A percentile compares a stretch with the other conserved stretches of the same genome.
These are phyloP conservation scores for Carduelis carduelis DNA, from an alignment of 2,797 vertebrate species.

Conservation along the genomic window DNA sequence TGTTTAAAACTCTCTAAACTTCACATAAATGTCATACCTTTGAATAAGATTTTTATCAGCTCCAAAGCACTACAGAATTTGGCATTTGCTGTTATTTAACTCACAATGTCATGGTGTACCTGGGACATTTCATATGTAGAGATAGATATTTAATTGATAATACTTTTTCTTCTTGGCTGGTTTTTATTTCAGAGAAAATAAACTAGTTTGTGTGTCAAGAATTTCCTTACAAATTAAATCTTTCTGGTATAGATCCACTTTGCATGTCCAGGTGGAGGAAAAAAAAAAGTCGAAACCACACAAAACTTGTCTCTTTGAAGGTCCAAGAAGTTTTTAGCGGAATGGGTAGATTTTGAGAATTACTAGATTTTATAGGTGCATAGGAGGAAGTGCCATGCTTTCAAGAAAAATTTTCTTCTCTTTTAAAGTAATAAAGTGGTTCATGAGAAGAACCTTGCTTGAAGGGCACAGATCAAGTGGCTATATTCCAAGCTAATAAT, in stretches of 20 bases:
- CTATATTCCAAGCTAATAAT: background rate
- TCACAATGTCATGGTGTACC: background rate
- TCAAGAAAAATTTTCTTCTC: background rate
- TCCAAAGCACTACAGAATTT: background rate
- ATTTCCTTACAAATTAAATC: background rate
- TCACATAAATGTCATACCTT: background rate
- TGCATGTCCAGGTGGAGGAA: background rate
- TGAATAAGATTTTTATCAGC: background rate
- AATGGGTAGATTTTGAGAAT: background rate
- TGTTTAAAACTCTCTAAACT: background rate
- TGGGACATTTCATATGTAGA: background rate
- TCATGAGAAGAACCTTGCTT: background rate
- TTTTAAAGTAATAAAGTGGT: background rate
- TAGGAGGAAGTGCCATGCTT: background rate
- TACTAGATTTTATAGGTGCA: background rate
- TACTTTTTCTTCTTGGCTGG: background rate
- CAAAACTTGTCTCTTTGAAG: background rate
- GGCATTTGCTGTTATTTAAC: background rate
- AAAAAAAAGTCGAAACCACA: background rate
- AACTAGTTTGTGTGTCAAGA: background rate
- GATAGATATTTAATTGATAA: background rate
- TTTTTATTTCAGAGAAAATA: background rate
- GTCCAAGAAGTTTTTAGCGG: background rate
- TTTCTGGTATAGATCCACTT: background rate
- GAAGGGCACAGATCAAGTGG: background rate